A percentile compares a stretch with the other conserved stretches of the same genome.
Evolutionary conservation across 2,888 invertebrate species (phyloP).

Genomic region (Monoplex corrugatus): DNA sequence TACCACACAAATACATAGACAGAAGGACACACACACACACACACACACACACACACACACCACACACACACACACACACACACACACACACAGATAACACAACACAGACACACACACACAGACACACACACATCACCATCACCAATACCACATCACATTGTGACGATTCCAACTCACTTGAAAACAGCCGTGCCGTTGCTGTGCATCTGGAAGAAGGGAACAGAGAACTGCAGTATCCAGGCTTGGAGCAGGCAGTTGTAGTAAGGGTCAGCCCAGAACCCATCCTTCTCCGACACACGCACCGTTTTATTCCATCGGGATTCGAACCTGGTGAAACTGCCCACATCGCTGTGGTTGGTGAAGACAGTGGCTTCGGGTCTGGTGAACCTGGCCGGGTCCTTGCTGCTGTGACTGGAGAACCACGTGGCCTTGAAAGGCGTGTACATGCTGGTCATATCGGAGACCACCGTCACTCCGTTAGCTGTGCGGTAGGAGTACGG

Average conservation of each 20-base stretch:
- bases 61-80: too few relatives aligned
- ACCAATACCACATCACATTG: too few relatives aligned
- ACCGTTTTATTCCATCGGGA: constrained; percentile 54
- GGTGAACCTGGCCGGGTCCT: constrained; percentile 24
- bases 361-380: constrained; percentile 47
- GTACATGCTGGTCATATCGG: constrained; percentile 57
- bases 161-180: constrained; percentile 71
- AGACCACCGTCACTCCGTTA: constrained; percentile 50
- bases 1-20: too few relatives aligned
- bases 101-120: neutral
- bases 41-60: too few relatives aligned
- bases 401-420: constrained; percentile 40
- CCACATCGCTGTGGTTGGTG: constrained; percentile 55
- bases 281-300: constrained; percentile 58
- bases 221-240: constrained; percentile 68
- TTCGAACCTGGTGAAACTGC: constrained; percentile 38
- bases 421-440: constrained; percentile 49
- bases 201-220: constrained; percentile 66
- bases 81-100: neutral
- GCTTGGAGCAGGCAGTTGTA: constrained; percentile 67
- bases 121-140: neutral
- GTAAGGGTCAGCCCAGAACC: constrained; percentile 68
- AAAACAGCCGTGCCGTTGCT: constrained; percentile 55
- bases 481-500: constrained; percentile 64
- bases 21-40: too few relatives aligned